Base-by-base conservation (phyloP, 1,140 invertebrate genomes). In the Nylanderia fulva region DNA sequence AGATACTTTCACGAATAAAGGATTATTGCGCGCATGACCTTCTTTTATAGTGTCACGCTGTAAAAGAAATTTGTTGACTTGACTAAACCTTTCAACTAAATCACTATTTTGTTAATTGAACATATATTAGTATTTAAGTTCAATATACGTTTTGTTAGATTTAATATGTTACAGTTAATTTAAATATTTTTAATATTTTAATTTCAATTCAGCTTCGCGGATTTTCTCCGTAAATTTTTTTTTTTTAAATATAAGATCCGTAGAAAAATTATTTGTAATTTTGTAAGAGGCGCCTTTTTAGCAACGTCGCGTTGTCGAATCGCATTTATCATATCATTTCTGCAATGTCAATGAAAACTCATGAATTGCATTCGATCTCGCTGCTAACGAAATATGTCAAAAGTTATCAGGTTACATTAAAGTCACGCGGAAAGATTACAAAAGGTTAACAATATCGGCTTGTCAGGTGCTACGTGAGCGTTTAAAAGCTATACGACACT, bases 401-500 rank as follows among this genome's bases (percentile, higher is more conserved):
- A 60, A 24, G 36, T 58, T 72, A 71, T 82, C 66, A 45, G 21
- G n/a, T 82, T 71, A 42, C 77, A 4, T 56, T 71, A 79, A 79
- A n/a, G 45, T 69, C 52, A 33, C 8, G n/a, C 4, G 13, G 18
- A 24, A n/a, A 18, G 42, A 13, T 60, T 72, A 72, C 66, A 58
- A 82, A 77, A 82, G 77, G 52, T 45, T 80, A 82, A 82, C 24
- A 52, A 71, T 45, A 82, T 71, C 54, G 36, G 66, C 52, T 60
- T 60, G 66, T 82, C 66, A 58, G 54, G 18, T 33, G 77, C 77
- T 82, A 58, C 13, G 66, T 72, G 36, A 82, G 66, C 24, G 36
- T 80, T 80, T 82, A 82, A 72, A 82, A 36, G 52, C 60, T 45
- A 82, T 54, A 72, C 24, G 66, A 82, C 66, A 68, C 66, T 45